phyloP scores from a whole-genome alignment of 2,113 vertebrate species.

The Pardalotus punctatus region DNA sequence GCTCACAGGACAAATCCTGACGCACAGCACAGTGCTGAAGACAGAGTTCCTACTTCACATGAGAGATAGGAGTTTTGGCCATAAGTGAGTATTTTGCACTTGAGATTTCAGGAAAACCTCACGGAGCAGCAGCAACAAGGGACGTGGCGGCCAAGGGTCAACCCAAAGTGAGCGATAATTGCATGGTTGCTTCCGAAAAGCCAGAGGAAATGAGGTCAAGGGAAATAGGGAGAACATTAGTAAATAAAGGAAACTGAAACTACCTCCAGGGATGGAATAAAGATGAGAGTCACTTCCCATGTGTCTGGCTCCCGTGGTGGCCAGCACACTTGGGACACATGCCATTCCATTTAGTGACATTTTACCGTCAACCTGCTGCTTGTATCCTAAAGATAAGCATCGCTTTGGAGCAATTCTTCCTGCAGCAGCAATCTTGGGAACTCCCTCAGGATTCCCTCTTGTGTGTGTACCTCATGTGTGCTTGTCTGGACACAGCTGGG shows the following conservation, averaged over 20 bases:
- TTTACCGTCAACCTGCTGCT: conserved; percentile 56
- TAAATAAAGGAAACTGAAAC: conserved; percentile 64
- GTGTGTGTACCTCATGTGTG: neutral
- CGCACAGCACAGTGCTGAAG: fast-evolving
- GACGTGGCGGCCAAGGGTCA: neutral
- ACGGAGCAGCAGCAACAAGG: neutral
- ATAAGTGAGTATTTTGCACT: neutral
- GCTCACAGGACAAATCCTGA: neutral
- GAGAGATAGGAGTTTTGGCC: neutral
- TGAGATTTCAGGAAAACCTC: conserved; percentile 40
- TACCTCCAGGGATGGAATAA: conserved; percentile 66
- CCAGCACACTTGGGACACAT: conserved; percentile 50
- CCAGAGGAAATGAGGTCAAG: conserved; percentile 58
- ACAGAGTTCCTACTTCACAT: neutral
- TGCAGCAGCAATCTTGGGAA: conserved; percentile 27
- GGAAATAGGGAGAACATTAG: conserved; percentile 67
- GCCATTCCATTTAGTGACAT: conserved; percentile 38
- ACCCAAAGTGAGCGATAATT: conserved; percentile 45
- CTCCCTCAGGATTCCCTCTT: conserved; percentile 49
- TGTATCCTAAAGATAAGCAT: conserved; percentile 65
- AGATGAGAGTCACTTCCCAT: conserved; percentile 63
- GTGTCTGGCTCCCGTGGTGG: conserved; percentile 46
- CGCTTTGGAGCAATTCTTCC: conserved; percentile 40
- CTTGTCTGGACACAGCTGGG: neutral
- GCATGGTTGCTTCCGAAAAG: conserved; percentile 46